Percentiles rank a stretch among this genome's conserved stretches.
Evolutionary conservation across 2,797 vertebrate species (phyloP).

Genomic region (Denticeps clupeoides): DNA sequence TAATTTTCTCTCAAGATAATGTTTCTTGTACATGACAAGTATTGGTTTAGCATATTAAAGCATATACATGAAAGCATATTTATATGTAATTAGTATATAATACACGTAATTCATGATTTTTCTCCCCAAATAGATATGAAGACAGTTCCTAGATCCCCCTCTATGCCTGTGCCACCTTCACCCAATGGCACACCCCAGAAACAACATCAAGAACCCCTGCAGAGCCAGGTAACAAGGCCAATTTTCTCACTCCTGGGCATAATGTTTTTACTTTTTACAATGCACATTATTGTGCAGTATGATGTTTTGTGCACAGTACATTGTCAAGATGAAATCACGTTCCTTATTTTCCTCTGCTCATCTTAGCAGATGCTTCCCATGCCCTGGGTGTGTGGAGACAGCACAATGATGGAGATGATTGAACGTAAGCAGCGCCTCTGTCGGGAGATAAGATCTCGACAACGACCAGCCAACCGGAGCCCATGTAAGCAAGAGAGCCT

Average conservation of each 20-base stretch:
- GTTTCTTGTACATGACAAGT: too few relatives aligned
- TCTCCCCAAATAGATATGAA: slow-evolving; percentile 65
- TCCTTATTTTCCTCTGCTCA: slow-evolving; percentile 9
- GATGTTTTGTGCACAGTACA: too few relatives aligned
- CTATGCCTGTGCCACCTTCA: slow-evolving; percentile 77
- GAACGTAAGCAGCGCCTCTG: slow-evolving; percentile 95
- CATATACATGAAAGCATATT: too few relatives aligned
- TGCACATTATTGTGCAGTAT: too few relatives aligned
- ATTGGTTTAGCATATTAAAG: too few relatives aligned
- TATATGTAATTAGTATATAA: too few relatives aligned
- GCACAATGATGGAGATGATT: slow-evolving; percentile 95
- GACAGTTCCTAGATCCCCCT: slow-evolving; percentile 72
- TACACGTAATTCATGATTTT: background rate
- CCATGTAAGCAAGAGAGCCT: slow-evolving; percentile 88
- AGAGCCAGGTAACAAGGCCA: slow-evolving; percentile 24
- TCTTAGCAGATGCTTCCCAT: slow-evolving; percentile 76
- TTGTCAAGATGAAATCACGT: slow-evolving; percentile 2
- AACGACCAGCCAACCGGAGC: slow-evolving; percentile 73
- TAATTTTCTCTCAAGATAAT: too few relatives aligned
- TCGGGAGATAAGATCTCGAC: slow-evolving; percentile 87
- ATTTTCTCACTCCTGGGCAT: slow-evolving; percentile 10
- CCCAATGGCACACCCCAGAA: slow-evolving; percentile 77
- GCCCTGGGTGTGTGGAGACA: slow-evolving; percentile 93
- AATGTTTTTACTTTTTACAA: too few relatives aligned
- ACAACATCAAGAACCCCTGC: slow-evolving; percentile 73